A percentile compares a stretch with the other conserved stretches of the same genome.
phyloP scores from a whole-genome alignment of 2,888 invertebrate species.

The Drosophila engyochracea region DNA sequence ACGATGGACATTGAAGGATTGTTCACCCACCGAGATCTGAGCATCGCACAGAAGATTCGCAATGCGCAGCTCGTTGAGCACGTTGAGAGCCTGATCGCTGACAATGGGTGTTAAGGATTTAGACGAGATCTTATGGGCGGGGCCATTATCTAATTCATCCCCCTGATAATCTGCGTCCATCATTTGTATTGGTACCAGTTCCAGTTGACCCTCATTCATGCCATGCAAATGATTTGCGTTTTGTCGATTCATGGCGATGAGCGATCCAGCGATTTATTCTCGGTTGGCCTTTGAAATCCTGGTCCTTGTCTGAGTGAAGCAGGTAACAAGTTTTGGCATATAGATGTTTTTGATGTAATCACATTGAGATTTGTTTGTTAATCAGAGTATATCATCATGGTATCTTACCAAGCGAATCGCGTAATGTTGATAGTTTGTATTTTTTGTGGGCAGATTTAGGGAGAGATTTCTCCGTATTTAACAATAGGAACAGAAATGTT shows the following conservation, averaged over 20 bases:
- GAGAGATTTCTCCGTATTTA: conserved; percentile 67
- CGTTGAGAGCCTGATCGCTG: conserved; percentile 94
- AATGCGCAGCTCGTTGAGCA: conserved; percentile 93
- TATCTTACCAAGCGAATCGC: conserved; percentile 58
- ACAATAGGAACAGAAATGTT: conserved; percentile 70
- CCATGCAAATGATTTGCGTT: conserved; percentile 63
- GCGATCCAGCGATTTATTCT: conserved; percentile 56
- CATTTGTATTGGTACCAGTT: conserved; percentile 31
- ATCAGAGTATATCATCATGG: conserved; percentile 1
- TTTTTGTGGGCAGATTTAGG: conserved; percentile 46
- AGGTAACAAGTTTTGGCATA: not conserved
- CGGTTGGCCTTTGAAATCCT: conserved; percentile 55
- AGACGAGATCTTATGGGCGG: conserved; percentile 37
- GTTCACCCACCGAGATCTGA: conserved; percentile 92
- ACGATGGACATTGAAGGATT: conserved; percentile 94
- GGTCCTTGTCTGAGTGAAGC: conserved; percentile 54
- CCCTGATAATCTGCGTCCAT: conserved; percentile 52
- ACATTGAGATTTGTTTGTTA: conserved; percentile 1
- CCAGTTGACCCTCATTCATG: conserved; percentile 63
- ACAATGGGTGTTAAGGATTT: conserved; percentile 86
- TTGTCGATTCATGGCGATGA: conserved; percentile 61
- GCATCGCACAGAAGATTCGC: conserved; percentile 95
- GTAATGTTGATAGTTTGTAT: conserved; percentile 60
- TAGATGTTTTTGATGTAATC: not conserved
- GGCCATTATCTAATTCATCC: conserved; percentile 35